Evolutionary conservation across 2,113 vertebrate species (phyloP).

Genomic region (Sorex fumeus): DNA sequence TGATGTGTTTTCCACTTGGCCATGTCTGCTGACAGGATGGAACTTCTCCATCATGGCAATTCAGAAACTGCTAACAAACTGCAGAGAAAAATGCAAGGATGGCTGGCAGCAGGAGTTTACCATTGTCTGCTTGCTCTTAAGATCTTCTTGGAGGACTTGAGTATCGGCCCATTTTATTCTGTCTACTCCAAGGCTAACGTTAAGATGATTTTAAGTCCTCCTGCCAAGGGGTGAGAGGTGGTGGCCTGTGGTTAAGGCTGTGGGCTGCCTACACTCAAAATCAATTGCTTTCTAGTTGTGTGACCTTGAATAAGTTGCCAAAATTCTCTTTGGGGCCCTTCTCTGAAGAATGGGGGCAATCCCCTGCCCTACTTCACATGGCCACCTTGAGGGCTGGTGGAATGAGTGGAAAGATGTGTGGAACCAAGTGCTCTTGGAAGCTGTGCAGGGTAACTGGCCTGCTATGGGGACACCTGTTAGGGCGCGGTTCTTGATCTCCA

Average conservation of each 20-base stretch:
- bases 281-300: not conserved
- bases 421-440: not conserved
- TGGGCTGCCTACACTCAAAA: not conserved
- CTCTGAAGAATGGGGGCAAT: not conserved
- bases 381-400: not conserved
- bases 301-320: not conserved
- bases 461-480: not conserved
- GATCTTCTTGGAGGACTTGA: not conserved
- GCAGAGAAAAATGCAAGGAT: not conserved
- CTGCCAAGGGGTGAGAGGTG: not conserved
- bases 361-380: not conserved
- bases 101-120: not conserved
- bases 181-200: too few relatives aligned
- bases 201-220: too few relatives aligned
- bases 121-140: too few relatives aligned
- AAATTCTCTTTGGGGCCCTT: not conserved
- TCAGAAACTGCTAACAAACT: not conserved
- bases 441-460: not conserved
- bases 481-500: too few relatives aligned
- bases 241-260: not conserved
- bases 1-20: not conserved
- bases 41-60: not conserved
- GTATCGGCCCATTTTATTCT: not conserved
- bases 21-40: not conserved
- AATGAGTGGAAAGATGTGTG: not conserved